Base-by-base conservation (phyloP, 2,888 invertebrate genomes). In the Drosophila rubida region DNA sequence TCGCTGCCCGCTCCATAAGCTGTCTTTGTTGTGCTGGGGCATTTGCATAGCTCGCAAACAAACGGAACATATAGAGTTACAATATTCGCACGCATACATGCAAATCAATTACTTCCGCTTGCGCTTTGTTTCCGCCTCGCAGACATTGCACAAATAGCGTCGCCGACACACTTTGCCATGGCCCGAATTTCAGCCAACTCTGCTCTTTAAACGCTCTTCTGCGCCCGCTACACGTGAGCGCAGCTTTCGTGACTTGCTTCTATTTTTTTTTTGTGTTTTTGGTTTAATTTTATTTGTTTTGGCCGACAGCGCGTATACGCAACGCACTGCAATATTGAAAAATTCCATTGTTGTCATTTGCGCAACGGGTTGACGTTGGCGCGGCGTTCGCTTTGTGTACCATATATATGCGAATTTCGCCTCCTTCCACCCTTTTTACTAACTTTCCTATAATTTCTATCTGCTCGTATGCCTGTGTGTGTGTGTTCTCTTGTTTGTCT, bases 221-320 rank as follows among this genome's bases (percentile, higher is more conserved):
- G 5, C 19, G 19, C 14, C 22, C 55, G 35, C 55, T 14, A 58
- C 46, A 55, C 58, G 50, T 54, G 58, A 45, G 45, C 49, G 63
- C 84, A 58, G 44, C 64, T 25, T 25, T 25, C 4, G 11, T 32
- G n/a, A 32, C 32, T 32, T 27, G 9, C 3, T 27, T 69, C 60
- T 83, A 69, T 76, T 74, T 61, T 69, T 62, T 75, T 75, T 48
- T 16, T 27, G 27, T n/a, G 22, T 49, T 35, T 35, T 37, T 37
- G 13, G 86, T 73, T 85, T 69, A 78, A 75, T 81, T 81, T 78
- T 78, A 81, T 87, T 81, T 87, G 85, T 78, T 81, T 75, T 85
- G 69, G 82, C 58, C 65, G 53, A 69, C 69, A 50, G 68, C 66
- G 78, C 87, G 75, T 84, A 84, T 78, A 80, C 87, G 78, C 78